Base-by-base conservation (phyloP, 1,140 invertebrate species). In the Bombus balteatus region DNA sequence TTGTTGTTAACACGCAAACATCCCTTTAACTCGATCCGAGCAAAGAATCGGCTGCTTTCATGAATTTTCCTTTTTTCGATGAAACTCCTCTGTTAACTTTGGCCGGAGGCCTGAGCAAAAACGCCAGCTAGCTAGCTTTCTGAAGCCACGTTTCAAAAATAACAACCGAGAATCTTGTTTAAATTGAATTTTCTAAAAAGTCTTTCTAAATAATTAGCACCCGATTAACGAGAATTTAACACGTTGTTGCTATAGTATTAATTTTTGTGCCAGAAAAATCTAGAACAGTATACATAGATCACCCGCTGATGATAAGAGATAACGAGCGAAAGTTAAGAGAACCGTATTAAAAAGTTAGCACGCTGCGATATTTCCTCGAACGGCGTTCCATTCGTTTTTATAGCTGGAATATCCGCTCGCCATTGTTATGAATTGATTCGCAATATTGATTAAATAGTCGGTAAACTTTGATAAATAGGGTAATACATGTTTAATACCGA, bases 1-100 rank as follows among this genome's bases (percentile, higher is more conserved):
- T 47, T 82, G 80, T 59, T 82, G 41, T 43, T 57, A 74, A n/a
- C 53, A 34, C 70, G 53, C 70, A n/a, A 72, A 62, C 53, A 72
- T 34, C 18, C 34, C 25, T 59, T 59, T 32, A 22, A 37, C 9
- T 37, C n/a, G 68, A 22, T 22, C 28, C 34, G 43, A n/a, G 32
- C 59, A 22, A 72, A 53, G 70, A 81, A 73, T 81, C 59, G n/a
- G 53, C 41, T 53, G 47, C 47, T 53, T 53, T 22, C 18, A 6
- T 6, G 18, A 18, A 53, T 53, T 53, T 32, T 39, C 41, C 78
- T 53, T 57, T 13, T n/a, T 28, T 39, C 25, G 22, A 47, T 15
- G 65, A 34, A 70, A 34, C 37, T 34, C 13, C 32, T 10, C 10
- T 3, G n/a, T 13, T 12, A 32, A 12, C 43, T 70, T 70, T 34